Percentiles rank a stretch among this genome's conserved stretches.
These are phyloP conservation scores for Teleogryllus occipitalis DNA, from an alignment of 1,140 invertebrate species.

Conservation along the genomic window DNA sequence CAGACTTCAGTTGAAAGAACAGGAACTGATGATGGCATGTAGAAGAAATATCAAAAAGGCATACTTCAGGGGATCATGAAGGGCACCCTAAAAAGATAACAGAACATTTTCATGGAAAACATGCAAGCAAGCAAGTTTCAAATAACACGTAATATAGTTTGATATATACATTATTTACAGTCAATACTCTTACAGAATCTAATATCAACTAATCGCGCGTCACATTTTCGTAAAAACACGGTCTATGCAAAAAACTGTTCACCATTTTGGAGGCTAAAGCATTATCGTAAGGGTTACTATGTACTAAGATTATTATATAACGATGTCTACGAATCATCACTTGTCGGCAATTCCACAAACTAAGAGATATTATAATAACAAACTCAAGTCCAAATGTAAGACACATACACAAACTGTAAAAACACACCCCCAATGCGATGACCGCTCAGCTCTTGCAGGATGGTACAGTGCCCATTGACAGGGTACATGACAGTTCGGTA, in stretches of 20 bases:
- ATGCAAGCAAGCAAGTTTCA: background rate
- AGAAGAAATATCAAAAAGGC: background rate
- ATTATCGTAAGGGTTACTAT: background rate
- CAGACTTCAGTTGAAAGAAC: background rate
- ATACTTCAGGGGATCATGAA: background rate
- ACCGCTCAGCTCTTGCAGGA: background rate
- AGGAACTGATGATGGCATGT: slow-evolving; percentile 1
- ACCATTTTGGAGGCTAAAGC: slow-evolving; percentile 1
- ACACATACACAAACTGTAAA: background rate
- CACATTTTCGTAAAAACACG: background rate
- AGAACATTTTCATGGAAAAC: background rate
- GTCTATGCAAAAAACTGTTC: background rate
- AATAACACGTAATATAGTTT: too few species aligned
- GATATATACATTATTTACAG: too few species aligned
- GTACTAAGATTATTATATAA: background rate
- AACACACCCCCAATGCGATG: background rate
- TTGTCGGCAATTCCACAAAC: background rate
- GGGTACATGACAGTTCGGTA: background rate
- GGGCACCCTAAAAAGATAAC: background rate
- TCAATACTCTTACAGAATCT: too few species aligned
- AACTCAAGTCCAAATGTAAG: background rate
- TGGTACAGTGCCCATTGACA: background rate
- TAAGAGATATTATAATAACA: background rate
- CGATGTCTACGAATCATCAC: background rate
- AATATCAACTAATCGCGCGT: too few species aligned